Conservation (phyloP, 2,888 invertebrate species). For the Nomada flava region DNA sequence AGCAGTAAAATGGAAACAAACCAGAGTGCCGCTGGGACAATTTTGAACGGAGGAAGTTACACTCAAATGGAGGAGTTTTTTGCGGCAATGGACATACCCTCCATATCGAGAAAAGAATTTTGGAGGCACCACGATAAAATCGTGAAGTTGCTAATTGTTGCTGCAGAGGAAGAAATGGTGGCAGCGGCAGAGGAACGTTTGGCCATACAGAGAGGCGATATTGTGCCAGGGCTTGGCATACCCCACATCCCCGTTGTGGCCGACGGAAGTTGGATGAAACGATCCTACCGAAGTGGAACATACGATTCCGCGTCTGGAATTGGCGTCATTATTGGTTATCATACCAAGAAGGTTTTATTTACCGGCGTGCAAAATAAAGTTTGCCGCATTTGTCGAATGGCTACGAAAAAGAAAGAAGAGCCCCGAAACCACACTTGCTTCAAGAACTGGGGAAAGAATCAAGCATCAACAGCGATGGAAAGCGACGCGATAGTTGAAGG, state of each 20-base stretch:
- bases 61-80: background rate
- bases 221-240: no score
- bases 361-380: background rate
- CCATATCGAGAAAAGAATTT: background rate
- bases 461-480: background rate
- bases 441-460: background rate
- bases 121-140: background rate
- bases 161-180: background rate
- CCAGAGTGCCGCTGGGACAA: no score
- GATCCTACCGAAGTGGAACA: no score
- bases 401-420: no score
- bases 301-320: background rate
- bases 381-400: no score
- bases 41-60: background rate
- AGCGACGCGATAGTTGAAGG: background rate
- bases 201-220: background rate
- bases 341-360: background rate
- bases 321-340: background rate
- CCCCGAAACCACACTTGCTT: no score
- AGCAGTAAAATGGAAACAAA: no score
- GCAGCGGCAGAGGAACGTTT: background rate
- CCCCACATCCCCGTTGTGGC: no score
- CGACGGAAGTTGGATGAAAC: no score
- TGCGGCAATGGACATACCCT: no score
- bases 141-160: background rate